Evolutionary conservation across 2,888 invertebrate species (phyloP), one percentile per base, ranked within the genome.

Genomic region (Spialia ferax): DNA sequence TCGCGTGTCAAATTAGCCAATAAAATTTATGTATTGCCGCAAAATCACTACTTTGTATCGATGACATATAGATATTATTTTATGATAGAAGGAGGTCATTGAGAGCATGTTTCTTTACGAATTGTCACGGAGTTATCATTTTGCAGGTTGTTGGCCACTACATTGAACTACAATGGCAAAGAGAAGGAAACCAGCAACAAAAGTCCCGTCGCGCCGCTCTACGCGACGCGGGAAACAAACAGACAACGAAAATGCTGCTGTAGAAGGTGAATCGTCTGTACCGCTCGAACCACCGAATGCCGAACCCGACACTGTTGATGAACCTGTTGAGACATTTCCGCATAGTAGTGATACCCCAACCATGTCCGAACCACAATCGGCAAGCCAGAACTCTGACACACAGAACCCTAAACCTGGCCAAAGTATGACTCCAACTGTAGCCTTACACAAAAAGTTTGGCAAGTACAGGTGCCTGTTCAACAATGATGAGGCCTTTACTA

Each of bases 381-480:
- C 74, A 26, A 65, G 63, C 26, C 79, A 81, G 63, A 71, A 78
- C 61, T 73, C 83, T 59, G 78, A 76, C 63, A 48, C 71, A 38
- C 69, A 77, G 18, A 69, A 73, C 38, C 73, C 74, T 20, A 88
- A 87, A 71, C 76, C 83, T 61, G 78, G 76, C 69, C 81, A 78
- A 75, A 79, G 71, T 20, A 68, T 69, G 60, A 42, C 68, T 1
- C 69, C 85, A 56, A 88, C 88, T 71, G 73, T 85, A 74, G 89
- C 87, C 64, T 77, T 89, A 66, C 95, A 94, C 78, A 95, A 95
- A 75, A 95, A 95, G 77, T 95, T 95, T 77, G 95, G 95, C 50
- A 95, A 95, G 82, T 95, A 94, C 76, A 85, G 94, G 38, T 94
- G 93, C 76, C 79, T 95, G 18, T 87, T 93, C 70, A 89, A 88